phyloP scores from a whole-genome alignment of 2,888 invertebrate genomes.

The Blomia tropicalis region DNA sequence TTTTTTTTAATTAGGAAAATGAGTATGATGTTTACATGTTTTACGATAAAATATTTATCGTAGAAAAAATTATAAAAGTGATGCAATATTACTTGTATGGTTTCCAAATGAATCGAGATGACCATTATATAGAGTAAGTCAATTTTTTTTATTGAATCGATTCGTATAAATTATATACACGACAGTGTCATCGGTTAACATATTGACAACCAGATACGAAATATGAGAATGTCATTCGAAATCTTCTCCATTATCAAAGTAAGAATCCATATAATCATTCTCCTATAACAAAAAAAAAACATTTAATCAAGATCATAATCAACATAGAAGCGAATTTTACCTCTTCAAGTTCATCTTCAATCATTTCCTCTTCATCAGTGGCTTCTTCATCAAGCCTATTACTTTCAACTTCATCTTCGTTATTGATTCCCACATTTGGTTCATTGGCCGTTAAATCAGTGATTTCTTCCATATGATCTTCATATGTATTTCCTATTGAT shows the following conservation, averaged over 20 bases:
- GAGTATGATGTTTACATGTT: neutral
- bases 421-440: neutral
- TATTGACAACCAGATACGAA: neutral
- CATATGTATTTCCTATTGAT: neutral
- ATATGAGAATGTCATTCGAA: too few relatives aligned
- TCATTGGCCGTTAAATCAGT: neutral
- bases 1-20: neutral
- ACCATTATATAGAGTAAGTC: too few relatives aligned
- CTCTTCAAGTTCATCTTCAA: conserved; percentile 4
- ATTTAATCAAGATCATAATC: neutral
- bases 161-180: neutral
- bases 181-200: neutral
- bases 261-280: conserved; percentile 9
- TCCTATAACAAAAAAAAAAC: neutral
- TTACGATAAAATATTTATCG: neutral
- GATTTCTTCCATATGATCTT: neutral
- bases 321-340: neutral
- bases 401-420: neutral
- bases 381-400: neutral
- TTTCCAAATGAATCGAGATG: too few relatives aligned
- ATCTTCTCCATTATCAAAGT: conserved; percentile 13
- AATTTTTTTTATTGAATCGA: neutral
- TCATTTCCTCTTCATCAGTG: neutral
- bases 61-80: neutral
- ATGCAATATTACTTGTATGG: neutral